These are phyloP conservation scores for Danionella dracula DNA, from an alignment of 2,797 vertebrate genomes.

Conservation along the genomic window DNA sequence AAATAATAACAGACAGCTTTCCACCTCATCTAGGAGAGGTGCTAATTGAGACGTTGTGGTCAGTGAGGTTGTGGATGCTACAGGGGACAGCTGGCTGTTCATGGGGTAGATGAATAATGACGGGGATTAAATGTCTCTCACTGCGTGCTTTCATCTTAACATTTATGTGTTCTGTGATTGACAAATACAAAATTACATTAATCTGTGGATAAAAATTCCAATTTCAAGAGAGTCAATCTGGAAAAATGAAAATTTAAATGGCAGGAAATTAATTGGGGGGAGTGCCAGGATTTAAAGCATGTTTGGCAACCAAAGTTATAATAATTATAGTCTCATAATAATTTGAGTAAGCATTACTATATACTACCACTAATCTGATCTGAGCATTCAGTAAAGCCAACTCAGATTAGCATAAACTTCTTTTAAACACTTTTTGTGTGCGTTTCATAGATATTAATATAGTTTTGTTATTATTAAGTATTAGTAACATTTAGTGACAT, in stretches of 20 bases:
- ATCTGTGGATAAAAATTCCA: conserved; percentile 60
- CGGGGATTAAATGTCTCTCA: conserved; percentile 66
- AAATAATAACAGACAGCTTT: conserved; percentile 34
- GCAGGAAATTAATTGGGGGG: no score
- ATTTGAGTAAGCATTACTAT: no score
- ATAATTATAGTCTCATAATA: no score
- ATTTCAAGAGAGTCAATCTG: conserved; percentile 59
- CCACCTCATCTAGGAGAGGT: conserved; percentile 42
- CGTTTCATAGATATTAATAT: no score
- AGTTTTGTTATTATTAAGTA: no score
- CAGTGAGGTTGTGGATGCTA: conserved; percentile 55
- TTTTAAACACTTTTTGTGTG: no score
- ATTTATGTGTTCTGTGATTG: conserved; percentile 65
- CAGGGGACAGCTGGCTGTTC: conserved; percentile 71
- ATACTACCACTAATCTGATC: no score
- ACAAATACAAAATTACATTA: conserved; percentile 55
- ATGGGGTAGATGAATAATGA: conserved; percentile 65
- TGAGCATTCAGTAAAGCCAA: no score
- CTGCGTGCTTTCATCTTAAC: conserved; percentile 66
- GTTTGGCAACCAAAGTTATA: no score
- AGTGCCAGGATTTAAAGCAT: no score
- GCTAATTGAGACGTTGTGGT: conserved; percentile 59
- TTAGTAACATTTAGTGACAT: no score
- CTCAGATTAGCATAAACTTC: no score
- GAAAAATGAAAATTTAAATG: conserved; percentile 71